These are phyloP conservation scores for Athrips mouffetella DNA, from an alignment of 2,888 invertebrate genomes.

Conservation along the genomic window DNA sequence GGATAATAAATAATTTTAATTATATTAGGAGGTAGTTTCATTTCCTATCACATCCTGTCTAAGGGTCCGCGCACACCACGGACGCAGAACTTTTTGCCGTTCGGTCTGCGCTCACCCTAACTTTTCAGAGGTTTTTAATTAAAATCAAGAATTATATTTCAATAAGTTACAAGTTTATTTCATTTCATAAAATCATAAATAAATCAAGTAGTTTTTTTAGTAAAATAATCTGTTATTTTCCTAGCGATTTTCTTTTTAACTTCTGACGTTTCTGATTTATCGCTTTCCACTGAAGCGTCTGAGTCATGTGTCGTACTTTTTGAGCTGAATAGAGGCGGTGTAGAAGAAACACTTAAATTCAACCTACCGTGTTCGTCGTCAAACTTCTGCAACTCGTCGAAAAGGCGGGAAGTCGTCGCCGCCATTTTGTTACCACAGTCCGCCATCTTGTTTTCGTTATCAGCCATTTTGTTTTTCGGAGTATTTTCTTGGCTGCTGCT, in stretches of 20 bases:
- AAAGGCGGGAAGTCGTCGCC: conserved; percentile 32
- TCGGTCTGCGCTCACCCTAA: too few relatives aligned
- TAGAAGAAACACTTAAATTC: conserved; percentile 21
- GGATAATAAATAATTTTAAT: conserved; percentile 80
- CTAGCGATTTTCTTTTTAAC: conserved; percentile 51
- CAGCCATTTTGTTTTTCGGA: background rate
- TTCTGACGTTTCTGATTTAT: conserved; percentile 36
- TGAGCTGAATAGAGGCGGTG: conserved; percentile 32
- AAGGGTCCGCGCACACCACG: too few relatives aligned
- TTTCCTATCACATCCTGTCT: too few relatives aligned
- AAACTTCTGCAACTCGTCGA: conserved; percentile 50
- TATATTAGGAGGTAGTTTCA: conserved; percentile 73
- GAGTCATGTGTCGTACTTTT: conserved; percentile 14
- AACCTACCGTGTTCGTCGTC: conserved; percentile 43
- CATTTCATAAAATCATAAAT: background rate
- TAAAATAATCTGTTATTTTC: conserved; percentile 69
- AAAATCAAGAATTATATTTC: too few relatives aligned
- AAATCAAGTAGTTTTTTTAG: conserved; percentile 6
- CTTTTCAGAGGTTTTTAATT: too few relatives aligned
- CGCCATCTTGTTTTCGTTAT: background rate
- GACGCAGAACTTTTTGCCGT: too few relatives aligned
- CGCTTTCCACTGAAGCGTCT: conserved; percentile 25
- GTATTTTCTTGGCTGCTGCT: background rate
- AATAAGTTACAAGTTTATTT: too few relatives aligned
- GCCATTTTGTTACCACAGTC: conserved; percentile 26